Evolutionary conservation across 64 coral and sea anemone genomes (phyloP).

Genomic region (Acropora yongei): DNA sequence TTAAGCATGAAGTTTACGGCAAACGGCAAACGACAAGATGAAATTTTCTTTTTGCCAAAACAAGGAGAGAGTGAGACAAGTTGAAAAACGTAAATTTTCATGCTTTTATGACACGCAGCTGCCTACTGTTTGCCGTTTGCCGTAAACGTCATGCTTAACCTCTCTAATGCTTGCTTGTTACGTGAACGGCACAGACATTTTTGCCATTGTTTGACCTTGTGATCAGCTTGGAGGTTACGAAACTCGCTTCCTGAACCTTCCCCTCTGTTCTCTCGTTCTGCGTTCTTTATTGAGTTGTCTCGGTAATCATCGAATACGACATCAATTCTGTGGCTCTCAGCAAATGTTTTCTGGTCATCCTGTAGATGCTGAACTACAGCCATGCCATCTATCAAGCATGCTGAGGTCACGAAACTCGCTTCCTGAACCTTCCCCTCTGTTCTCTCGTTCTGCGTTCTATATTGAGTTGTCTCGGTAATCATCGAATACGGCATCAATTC

Average conservation of each 20-base stretch:
- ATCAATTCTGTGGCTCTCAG: slow-evolving; percentile 21
- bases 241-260: not conserved
- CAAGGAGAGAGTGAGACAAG: too few relatives aligned
- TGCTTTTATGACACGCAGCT: not conserved
- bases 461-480: slow-evolving; percentile 54
- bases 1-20: too few relatives aligned
- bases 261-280: slow-evolving; percentile 39
- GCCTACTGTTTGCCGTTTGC: too few relatives aligned
- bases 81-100: too few relatives aligned
- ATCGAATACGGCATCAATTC: slow-evolving; percentile 65
- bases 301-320: slow-evolving; percentile 58
- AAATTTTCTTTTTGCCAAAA: too few relatives aligned
- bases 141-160: too few relatives aligned
- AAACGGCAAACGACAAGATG: too few relatives aligned
- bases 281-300: slow-evolving; percentile 69
- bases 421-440: not conserved
- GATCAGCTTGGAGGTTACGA: not conserved
- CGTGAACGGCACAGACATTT: not conserved
- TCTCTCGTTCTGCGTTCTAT: slow-evolving; percentile 60
- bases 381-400: too few relatives aligned
- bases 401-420: not conserved
- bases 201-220: slow-evolving; percentile 28
- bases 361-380: too few relatives aligned
- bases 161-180: slow-evolving; percentile 28
- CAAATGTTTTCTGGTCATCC: too few relatives aligned